Percentiles rank a stretch among this genome's conserved stretches.
Evolutionary conservation across 2,113 vertebrate genomes (phyloP).

Genomic region (Xiphophorus couchianus): DNA sequence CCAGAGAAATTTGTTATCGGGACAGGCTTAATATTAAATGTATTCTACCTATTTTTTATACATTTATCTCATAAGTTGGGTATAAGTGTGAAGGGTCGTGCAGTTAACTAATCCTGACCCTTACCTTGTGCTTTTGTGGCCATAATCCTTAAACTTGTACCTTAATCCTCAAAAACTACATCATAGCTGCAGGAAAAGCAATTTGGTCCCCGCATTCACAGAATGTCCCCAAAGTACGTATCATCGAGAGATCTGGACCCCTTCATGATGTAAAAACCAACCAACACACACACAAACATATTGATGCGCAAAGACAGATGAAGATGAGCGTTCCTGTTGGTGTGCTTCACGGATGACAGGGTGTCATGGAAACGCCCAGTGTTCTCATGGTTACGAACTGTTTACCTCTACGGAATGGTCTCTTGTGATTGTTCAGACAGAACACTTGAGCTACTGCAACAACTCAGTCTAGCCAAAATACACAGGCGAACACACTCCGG

Average conservation of each 20-base stretch:
- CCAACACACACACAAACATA: background rate
- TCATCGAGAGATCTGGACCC: background rate
- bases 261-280: background rate
- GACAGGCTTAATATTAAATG: too few species aligned
- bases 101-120: too few species aligned
- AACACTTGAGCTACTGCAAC: constrained; percentile 62
- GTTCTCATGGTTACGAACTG: constrained; percentile 75
- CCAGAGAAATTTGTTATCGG: too few species aligned
- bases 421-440: constrained; percentile 64
- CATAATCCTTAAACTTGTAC: too few species aligned
- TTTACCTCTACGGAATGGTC: constrained; percentile 63
- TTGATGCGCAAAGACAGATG: constrained; percentile 50
- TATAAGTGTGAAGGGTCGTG: too few species aligned
- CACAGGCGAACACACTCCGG: constrained; percentile 31
- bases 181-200: background rate
- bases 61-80: too few species aligned
- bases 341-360: constrained; percentile 65
- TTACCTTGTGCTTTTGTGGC: too few species aligned
- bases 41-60: too few species aligned
- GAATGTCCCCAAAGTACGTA: background rate
- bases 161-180: background rate
- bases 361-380: constrained; percentile 76
- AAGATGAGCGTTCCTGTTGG: constrained; percentile 64
- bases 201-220: background rate
- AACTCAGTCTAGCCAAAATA: constrained; percentile 36